Percentiles rank a stretch among this genome's conserved stretches.
Evolutionary conservation across 2,113 vertebrate genomes (phyloP).

Genomic region (Phyllopteryx taeniolatus): DNA sequence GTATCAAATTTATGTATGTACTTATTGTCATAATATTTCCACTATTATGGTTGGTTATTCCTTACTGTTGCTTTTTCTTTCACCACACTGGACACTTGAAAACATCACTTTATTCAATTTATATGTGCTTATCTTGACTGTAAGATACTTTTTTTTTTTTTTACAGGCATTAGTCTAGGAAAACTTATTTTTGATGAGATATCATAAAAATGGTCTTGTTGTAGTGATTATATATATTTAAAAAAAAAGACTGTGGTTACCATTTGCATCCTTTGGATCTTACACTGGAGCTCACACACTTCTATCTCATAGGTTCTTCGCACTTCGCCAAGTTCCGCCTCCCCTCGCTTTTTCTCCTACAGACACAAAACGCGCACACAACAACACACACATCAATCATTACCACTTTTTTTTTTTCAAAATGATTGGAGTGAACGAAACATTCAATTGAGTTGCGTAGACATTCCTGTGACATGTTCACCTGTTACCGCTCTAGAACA

Average conservation of each 20-base stretch:
- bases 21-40: neutral
- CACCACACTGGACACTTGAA: neutral
- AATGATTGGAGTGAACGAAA: neutral
- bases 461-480: slow-evolving; percentile 4
- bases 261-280: slow-evolving; percentile 88
- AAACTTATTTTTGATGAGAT: neutral
- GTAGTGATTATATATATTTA: neutral
- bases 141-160: neutral
- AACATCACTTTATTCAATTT: too few relatives aligned
- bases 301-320: slow-evolving; percentile 83
- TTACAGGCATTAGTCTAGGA: neutral
- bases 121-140: too few relatives aligned
- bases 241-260: slow-evolving; percentile 54
- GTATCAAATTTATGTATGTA: neutral
- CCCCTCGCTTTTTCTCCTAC: slow-evolving; percentile 83
- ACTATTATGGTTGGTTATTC: neutral
- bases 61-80: neutral
- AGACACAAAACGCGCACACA: slow-evolving; percentile 13
- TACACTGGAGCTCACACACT: slow-evolving; percentile 89
- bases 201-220: neutral
- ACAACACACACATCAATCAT: neutral
- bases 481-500: neutral
- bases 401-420: neutral
- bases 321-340: slow-evolving; percentile 79
- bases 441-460: neutral